Conservation (phyloP, 2,113 vertebrate species). For the Gnathonemus longibarbis region DNA sequence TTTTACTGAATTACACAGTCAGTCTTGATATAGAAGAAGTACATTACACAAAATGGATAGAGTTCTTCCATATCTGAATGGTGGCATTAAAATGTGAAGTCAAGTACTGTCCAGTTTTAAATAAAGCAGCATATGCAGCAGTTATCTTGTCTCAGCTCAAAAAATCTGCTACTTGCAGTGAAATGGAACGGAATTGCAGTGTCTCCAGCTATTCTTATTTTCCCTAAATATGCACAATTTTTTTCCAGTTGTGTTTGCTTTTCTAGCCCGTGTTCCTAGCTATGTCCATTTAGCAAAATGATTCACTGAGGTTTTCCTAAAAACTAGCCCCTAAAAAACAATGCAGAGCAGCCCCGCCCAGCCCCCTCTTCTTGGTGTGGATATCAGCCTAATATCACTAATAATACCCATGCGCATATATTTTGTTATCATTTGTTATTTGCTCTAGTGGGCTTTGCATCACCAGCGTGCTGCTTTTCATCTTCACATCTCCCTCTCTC, state of each 20-base stretch:
- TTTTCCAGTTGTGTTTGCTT: background rate
- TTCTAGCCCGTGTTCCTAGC: too few relatives aligned
- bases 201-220: background rate
- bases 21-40: background rate
- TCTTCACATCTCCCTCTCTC: background rate
- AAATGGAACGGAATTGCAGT: background rate
- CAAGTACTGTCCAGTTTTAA: background rate
- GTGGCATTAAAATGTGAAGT: background rate
- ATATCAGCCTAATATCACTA: background rate
- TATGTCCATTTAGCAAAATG: background rate
- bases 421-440: background rate
- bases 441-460: background rate
- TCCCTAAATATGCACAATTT: background rate
- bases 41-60: background rate
- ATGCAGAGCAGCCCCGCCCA: background rate
- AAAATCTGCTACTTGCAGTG: background rate
- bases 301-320: background rate
- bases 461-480: background rate
- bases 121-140: background rate
- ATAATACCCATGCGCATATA: background rate
- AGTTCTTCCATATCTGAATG: background rate
- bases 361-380: background rate
- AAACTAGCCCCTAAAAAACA: background rate
- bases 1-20: background rate
- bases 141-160: background rate